Conservation (phyloP, 2,797 vertebrate species). For the Myotis findleyi region DNA sequence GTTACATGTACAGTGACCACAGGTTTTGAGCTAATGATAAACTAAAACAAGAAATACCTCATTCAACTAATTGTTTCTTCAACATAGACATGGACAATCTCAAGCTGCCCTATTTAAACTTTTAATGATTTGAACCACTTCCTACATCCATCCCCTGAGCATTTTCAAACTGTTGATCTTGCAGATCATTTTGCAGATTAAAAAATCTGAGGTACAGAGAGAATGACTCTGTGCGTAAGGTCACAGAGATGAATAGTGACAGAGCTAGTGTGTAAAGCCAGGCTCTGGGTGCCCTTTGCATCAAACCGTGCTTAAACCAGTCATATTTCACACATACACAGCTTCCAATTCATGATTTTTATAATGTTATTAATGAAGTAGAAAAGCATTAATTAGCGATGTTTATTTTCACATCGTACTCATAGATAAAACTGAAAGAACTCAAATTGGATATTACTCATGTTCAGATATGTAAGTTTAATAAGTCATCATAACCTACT, state of each 20-base stretch:
- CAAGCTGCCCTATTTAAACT: background rate
- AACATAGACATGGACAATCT: background rate
- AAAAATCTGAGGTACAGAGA: background rate
- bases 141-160: background rate
- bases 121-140: background rate
- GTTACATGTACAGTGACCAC: background rate
- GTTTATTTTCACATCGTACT: background rate
- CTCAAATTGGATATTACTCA: conserved; percentile 30
- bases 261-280: background rate
- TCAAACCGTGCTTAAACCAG: background rate
- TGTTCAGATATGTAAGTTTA: conserved; percentile 1
- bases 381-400: background rate
- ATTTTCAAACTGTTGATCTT: background rate
- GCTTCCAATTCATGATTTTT: background rate
- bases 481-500: background rate
- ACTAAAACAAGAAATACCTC: background rate
- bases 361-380: background rate
- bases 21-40: background rate
- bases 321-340: background rate
- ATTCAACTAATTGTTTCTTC: background rate
- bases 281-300: background rate
- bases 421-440: background rate
- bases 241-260: background rate
- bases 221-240: background rate
- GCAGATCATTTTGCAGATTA: background rate